Percentiles rank a stretch among this genome's conserved stretches.
Conservation (phyloP, 92 coral and sea anemone genomes). For the Umimayanthus chanpuru region DNA sequence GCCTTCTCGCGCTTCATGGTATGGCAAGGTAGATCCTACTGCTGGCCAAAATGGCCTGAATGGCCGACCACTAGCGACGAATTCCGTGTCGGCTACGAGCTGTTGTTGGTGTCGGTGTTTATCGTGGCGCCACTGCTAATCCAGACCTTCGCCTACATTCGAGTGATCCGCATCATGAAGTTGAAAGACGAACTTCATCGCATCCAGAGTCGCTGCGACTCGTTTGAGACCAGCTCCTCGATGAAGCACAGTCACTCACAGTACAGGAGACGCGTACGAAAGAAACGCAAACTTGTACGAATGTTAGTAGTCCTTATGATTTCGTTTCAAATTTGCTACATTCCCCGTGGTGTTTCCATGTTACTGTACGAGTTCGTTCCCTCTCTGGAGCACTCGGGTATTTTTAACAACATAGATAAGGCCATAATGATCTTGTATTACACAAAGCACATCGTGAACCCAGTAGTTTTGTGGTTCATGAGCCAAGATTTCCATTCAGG, state of each 20-base stretch:
- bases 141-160: slow-evolving; percentile 69
- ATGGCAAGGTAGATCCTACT: slow-evolving; percentile 20
- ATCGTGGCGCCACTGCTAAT: slow-evolving; percentile 59
- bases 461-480: slow-evolving; percentile 78
- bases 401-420: slow-evolving; percentile 55
- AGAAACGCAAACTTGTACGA: slow-evolving; percentile 61
- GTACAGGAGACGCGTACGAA: slow-evolving; percentile 45
- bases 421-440: slow-evolving; percentile 74
- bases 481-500: slow-evolving; percentile 72
- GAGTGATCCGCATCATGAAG: slow-evolving; percentile 58
- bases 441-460: slow-evolving; percentile 73
- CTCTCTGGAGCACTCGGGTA: slow-evolving; percentile 3
- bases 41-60: slow-evolving; percentile 42
- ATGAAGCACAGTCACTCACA: background rate
- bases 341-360: slow-evolving; percentile 79
- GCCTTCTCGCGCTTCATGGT: slow-evolving; percentile 15
- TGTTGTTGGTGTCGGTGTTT: slow-evolving; percentile 62
- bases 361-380: slow-evolving; percentile 56
- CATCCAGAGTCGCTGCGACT: slow-evolving; percentile 34
- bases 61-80: slow-evolving; percentile 27
- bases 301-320: slow-evolving; percentile 71
- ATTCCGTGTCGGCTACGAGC: slow-evolving; percentile 62
- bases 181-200: slow-evolving; percentile 53
- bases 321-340: slow-evolving; percentile 76
- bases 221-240: slow-evolving; percentile 6